phyloP scores from a whole-genome alignment of 2,797 vertebrate species.

The Propithecus deckenii region DNA sequence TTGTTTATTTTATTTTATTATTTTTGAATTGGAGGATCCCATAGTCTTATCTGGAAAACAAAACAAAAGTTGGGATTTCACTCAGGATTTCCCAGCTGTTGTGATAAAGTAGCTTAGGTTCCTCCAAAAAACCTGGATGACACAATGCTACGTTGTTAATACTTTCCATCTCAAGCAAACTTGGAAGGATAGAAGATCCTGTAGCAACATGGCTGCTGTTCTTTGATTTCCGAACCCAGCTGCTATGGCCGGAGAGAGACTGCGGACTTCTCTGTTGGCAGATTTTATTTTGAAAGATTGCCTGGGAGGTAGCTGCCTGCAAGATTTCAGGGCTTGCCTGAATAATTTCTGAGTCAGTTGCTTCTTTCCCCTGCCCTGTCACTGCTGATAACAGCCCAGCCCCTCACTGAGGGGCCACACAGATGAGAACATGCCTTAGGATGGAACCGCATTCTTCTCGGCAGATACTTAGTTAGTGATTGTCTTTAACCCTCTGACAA shows the following conservation, averaged over 20 bases:
- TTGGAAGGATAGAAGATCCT: background rate
- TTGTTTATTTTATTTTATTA: background rate
- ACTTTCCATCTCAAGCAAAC: background rate
- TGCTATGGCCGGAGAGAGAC: background rate
- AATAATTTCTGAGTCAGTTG: background rate
- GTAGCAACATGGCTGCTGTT: background rate
- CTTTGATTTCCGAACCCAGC: slow-evolving; percentile 15
- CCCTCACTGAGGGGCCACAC: background rate
- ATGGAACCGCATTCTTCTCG: background rate
- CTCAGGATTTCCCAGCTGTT: background rate
- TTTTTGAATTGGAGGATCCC: background rate
- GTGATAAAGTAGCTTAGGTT: background rate
- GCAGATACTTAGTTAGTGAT: background rate
- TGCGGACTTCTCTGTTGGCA: background rate
- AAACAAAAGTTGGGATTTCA: background rate
- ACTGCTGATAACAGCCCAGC: background rate
- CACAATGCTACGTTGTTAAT: background rate
- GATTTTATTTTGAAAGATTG: background rate
- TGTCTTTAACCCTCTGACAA: background rate
- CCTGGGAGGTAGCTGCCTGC: background rate
- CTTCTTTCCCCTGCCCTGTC: background rate
- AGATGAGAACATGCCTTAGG: background rate
- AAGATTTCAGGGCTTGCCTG: background rate
- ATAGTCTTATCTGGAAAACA: background rate
- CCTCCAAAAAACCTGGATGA: background rate